These are phyloP conservation scores for Xestia xanthographa DNA, from an alignment of 2,888 invertebrate genomes.

Conservation along the genomic window DNA sequence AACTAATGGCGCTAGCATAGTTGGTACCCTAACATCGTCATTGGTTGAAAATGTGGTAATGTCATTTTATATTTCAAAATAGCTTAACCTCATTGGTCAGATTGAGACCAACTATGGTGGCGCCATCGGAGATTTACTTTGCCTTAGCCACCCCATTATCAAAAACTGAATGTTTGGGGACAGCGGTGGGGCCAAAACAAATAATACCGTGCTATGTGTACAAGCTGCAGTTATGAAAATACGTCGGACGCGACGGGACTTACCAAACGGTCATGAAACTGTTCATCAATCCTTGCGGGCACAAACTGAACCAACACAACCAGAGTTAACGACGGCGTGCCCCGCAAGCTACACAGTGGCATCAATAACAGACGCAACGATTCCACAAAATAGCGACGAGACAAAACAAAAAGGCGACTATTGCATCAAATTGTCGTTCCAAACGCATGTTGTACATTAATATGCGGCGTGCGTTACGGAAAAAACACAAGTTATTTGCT, in stretches of 20 bases:
- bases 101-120: too few relatives aligned
- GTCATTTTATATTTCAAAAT: too few relatives aligned
- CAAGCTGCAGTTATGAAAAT: constrained; percentile 68
- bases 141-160: too few relatives aligned
- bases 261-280: constrained; percentile 97
- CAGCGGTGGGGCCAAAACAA: constrained; percentile 39
- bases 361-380: constrained; percentile 73
- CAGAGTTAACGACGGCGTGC: constrained; percentile 86
- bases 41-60: too few relatives aligned
- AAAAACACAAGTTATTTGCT: constrained; percentile 41
- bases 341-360: constrained; percentile 79
- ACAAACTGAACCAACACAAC: constrained; percentile 93
- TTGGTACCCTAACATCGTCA: too few relatives aligned
- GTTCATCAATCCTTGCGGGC: constrained; percentile 96
- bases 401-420: constrained; percentile 30
- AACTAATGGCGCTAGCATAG: too few relatives aligned
- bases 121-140: too few relatives aligned
- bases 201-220: constrained; percentile 62
- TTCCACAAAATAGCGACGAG: constrained; percentile 39
- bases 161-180: constrained; percentile 46
- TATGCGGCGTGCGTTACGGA: constrained; percentile 18
- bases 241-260: constrained; percentile 89
- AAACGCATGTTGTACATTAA: constrained; percentile 26
- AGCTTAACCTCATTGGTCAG: too few relatives aligned
- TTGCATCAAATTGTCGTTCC: constrained; percentile 33